Conservation (phyloP, 2,888 invertebrate species). For the Conistra vaccinii region DNA sequence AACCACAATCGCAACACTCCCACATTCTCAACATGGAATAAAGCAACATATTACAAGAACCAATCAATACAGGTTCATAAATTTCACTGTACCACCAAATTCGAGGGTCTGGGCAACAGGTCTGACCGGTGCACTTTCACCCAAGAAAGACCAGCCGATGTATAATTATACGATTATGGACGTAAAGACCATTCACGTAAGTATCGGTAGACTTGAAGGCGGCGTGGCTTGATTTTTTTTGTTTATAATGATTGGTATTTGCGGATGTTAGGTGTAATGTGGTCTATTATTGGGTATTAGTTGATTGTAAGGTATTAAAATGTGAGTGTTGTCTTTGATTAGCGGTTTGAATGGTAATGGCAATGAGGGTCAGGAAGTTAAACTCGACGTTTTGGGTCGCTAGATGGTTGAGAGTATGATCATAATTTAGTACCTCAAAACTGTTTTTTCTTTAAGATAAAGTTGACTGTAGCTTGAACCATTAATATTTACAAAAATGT, state of each 20-base stretch:
- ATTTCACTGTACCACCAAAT: constrained; percentile 61
- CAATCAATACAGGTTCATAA: constrained; percentile 58
- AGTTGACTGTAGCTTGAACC: background rate
- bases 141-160: constrained; percentile 23
- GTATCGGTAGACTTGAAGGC: constrained; percentile 47
- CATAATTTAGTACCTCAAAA: background rate
- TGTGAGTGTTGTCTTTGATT: constrained; percentile 24
- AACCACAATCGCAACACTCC: constrained; percentile 4
- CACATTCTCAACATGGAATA: constrained; percentile 15
- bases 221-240: constrained; percentile 21
- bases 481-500: background rate
- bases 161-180: constrained; percentile 41
- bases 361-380: background rate
- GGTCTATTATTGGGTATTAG: constrained; percentile 20
- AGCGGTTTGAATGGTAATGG: constrained; percentile 4
- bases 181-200: constrained; percentile 27
- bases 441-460: background rate
- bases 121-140: constrained; percentile 65
- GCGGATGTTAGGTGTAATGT: constrained; percentile 21
- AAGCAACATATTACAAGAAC: constrained; percentile 19
- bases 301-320: constrained; percentile 31
- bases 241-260: constrained; percentile 33
- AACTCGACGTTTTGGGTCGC: background rate
- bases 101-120: constrained; percentile 51
- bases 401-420: background rate